Percentiles rank a stretch among this genome's conserved stretches.
These are phyloP conservation scores for Columba livia DNA, from an alignment of 2,113 vertebrate genomes.

Conservation along the genomic window DNA sequence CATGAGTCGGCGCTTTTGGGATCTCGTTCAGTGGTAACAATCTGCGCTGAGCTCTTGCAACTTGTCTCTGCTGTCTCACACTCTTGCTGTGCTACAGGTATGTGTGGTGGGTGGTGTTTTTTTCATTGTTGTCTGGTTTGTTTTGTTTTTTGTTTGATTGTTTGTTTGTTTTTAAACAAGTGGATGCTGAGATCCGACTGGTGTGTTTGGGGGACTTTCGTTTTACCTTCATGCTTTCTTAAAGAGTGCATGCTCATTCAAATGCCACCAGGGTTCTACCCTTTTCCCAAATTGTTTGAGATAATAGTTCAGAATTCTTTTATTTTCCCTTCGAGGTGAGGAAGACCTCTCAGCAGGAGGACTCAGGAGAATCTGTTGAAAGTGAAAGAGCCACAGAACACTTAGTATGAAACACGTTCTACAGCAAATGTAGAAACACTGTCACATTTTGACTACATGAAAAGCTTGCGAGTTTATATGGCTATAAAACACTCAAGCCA, in stretches of 20 bases:
- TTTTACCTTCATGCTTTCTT: not conserved
- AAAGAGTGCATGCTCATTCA: not conserved
- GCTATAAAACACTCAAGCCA: not conserved
- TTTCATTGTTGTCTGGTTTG: too few relatives aligned
- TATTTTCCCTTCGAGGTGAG: not conserved
- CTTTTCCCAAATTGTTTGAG: not conserved
- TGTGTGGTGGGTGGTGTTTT: fast-evolving
- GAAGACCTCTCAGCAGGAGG: not conserved
- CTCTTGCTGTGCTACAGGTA: not conserved
- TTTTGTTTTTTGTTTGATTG: not conserved
- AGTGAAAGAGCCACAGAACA: not conserved
- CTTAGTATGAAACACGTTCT: not conserved
- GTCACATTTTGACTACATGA: fast-evolving
- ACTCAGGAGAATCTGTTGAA: not conserved
- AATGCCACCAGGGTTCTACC: not conserved
- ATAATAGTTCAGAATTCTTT: not conserved
- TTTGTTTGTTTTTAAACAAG: not conserved
- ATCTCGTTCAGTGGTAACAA: fast-evolving
- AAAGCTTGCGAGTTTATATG: not conserved
- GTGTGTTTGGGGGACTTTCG: not conserved
- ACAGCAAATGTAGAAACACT: not conserved
- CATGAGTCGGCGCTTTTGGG: not conserved
- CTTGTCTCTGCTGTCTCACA: fast-evolving
- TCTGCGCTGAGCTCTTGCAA: fast-evolving
- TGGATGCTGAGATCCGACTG: not conserved